phyloP scores from a whole-genome alignment of 35 echinoderm and acorn worm species.

The Patiria miniata region DNA sequence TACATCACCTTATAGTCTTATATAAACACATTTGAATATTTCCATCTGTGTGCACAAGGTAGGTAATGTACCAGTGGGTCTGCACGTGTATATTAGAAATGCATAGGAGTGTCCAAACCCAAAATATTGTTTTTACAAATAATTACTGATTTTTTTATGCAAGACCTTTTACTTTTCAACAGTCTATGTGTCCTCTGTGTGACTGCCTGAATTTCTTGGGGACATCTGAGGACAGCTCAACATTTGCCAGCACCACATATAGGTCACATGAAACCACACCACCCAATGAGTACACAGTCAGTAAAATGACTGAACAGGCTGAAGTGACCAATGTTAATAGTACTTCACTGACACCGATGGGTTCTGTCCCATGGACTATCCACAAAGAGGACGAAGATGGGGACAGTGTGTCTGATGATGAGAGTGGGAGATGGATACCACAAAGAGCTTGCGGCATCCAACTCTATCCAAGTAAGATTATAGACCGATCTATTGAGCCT shows the following conservation, averaged over 20 bases:
- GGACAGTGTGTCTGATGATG: not conserved
- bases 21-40: too few species aligned
- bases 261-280: not conserved
- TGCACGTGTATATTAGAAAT: too few species aligned
- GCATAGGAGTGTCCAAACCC: too few species aligned
- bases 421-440: not conserved
- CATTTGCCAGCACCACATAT: not conserved
- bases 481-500: too few species aligned
- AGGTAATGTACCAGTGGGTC: too few species aligned
- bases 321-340: too few species aligned
- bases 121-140: too few species aligned
- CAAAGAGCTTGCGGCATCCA: slow-evolving; percentile 26
- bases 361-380: not conserved
- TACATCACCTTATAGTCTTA: too few species aligned
- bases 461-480: too few species aligned
- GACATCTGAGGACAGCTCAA: not conserved
- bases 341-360: not conserved
- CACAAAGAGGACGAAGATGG: not conserved
- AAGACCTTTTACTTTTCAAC: not conserved
- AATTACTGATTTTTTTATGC: not conserved
- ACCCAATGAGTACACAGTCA: too few species aligned
- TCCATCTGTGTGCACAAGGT: too few species aligned
- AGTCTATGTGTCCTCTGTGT: not conserved
- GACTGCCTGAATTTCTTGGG: not conserved
- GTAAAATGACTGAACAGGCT: too few species aligned